These are phyloP conservation scores for Stomatorhinus walkeri DNA, from an alignment of 2,797 vertebrate genomes.

Conservation along the genomic window DNA sequence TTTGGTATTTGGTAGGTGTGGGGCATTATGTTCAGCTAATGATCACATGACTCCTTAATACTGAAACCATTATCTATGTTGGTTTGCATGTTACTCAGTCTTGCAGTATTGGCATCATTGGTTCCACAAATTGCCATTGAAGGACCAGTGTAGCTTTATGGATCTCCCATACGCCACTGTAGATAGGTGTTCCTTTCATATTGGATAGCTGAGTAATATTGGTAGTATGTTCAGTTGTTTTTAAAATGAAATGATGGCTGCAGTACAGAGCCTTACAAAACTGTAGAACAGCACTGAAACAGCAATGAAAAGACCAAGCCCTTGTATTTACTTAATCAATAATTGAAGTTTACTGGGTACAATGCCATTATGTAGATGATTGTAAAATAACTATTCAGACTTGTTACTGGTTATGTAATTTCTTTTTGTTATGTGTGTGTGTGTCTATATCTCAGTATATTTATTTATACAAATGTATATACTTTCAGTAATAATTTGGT, in stretches of 20 bases:
- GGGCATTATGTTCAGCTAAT: neutral
- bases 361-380: neutral
- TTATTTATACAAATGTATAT: neutral
- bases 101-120: neutral
- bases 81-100: neutral
- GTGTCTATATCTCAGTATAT: neutral
- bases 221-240: neutral
- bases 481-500: neutral
- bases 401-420: neutral
- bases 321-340: neutral
- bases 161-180: conserved; percentile 1
- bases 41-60: neutral
- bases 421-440: neutral
- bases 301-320: neutral
- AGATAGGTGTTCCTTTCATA: neutral
- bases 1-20: neutral
- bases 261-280: neutral
- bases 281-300: neutral
- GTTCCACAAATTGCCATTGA: neutral
- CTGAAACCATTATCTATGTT: neutral
- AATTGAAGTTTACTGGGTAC: neutral
- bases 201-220: neutral
- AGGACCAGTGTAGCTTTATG: neutral
- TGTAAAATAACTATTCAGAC: neutral
- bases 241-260: neutral